Base-by-base conservation (phyloP, 2,113 vertebrate genomes). In the Rhea pennata region DNA sequence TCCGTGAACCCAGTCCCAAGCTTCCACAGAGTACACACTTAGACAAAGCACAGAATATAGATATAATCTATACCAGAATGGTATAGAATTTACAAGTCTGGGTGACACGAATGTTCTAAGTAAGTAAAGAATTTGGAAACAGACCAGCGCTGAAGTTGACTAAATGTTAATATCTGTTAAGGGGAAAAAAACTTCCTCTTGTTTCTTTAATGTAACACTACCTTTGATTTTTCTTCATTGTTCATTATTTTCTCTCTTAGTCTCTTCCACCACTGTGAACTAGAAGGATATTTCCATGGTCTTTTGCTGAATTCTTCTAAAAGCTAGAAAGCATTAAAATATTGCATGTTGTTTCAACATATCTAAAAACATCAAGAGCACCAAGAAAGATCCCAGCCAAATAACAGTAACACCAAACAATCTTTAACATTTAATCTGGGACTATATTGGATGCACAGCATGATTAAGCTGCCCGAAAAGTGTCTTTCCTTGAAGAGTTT, bases 161-260 rank as follows among this genome's bases (percentile, higher is more conserved):
- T 22, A 51, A 5, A 16, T 11, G 81, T 19, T 2, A 1, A 33
- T 44, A 15, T 17, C 31, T 42, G 44, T 58, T 87, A 82, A 10
- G 65, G 84, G 4, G 36, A 36, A 2, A 73, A 50, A 94, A 87
- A 77, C 5, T 1, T 69, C 44, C 33, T 83, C 24, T 58, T 58
- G 54, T 59, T 48, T 33, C 39, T 56, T 78, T 71, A 39, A 40
- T 15, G 22, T 27, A 77, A 39, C 0, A 17, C 48, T 97, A 99
- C 99, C 98, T 99, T 98, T 17, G 99, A 98, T 78, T 95, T 97
- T 87, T 98, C 97, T 88, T 98, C 97, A 29, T 99, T 99, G 90
- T 90, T 97, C 67, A 86, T 97, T 59, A 99, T 99, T 97, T 99
- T 99, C 53, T 97, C 97, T 91, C 84, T 98, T 27, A 99, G 97